Evolutionary conservation across 30 jellyfish, hydroid and myxozoan genomes (phyloP).

Genomic region (Pelagia noctiluca): DNA sequence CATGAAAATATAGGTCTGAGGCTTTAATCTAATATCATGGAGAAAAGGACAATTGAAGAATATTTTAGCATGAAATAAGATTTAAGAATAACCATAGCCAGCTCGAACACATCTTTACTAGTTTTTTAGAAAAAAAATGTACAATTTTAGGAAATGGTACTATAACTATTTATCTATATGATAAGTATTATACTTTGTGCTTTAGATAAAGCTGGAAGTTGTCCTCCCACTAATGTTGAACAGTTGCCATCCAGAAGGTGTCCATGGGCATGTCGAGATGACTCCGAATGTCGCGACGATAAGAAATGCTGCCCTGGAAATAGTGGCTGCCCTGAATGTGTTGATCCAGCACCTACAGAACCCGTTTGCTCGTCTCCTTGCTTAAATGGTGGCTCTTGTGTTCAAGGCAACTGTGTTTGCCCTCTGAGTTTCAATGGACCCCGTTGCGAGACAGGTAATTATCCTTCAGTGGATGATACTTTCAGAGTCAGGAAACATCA

Average conservation of each 20-base stretch:
- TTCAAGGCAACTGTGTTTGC: not conserved
- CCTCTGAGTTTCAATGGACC: not conserved
- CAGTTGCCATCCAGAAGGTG: not conserved
- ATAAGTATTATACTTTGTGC: no score
- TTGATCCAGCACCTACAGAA: not conserved
- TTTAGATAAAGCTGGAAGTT: not conserved
- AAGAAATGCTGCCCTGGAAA: slow-evolving; percentile 4
- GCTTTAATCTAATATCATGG: no score
- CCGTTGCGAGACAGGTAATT: not conserved
- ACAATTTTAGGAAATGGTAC: no score
- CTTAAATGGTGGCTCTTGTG: not conserved
- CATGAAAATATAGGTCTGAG: no score
- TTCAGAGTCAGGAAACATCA: no score
- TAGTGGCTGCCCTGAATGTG: not conserved
- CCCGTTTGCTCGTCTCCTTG: not conserved
- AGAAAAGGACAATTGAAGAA: no score
- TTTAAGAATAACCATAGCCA: no score
- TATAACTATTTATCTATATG: no score
- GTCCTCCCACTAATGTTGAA: not conserved
- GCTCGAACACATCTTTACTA: no score
- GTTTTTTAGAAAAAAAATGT: no score
- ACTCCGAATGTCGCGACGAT: not conserved
- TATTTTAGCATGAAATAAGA: no score
- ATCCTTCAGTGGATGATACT: no score
- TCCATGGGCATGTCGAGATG: not conserved